Conservation (phyloP, 2,797 vertebrate species). For the Fistularia tabacaria region DNA sequence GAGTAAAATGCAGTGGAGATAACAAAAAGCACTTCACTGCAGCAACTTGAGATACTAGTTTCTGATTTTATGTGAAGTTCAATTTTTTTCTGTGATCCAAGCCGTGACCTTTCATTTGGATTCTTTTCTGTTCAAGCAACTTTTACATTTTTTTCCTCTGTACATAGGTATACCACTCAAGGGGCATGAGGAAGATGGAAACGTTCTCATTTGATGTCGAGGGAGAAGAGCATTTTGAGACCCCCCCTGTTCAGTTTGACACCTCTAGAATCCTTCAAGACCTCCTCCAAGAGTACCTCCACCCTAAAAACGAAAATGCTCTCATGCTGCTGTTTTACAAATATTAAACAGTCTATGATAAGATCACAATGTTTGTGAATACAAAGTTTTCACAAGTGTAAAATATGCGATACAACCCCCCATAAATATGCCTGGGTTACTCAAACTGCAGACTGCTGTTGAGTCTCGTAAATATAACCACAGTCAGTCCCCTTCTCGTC, state of each 20-base stretch:
- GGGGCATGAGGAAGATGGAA: too few relatives aligned
- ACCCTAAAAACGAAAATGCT: neutral
- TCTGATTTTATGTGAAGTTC: too few relatives aligned
- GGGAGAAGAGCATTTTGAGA: constrained; percentile 1
- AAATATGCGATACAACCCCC: constrained; percentile 21
- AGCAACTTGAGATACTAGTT: too few relatives aligned
- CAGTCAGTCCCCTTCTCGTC: constrained; percentile 36
- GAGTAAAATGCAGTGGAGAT: too few relatives aligned
- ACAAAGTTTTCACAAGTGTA: constrained; percentile 2
- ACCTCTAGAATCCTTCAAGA: neutral
- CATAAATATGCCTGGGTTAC: constrained; percentile 32
- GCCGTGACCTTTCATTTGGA: too few relatives aligned
- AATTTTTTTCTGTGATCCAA: too few relatives aligned
- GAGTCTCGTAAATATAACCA: constrained; percentile 39
- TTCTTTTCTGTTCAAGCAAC: too few relatives aligned
- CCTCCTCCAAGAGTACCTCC: neutral
- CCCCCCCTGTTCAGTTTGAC: constrained; percentile 1
- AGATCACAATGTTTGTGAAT: constrained; percentile 1
- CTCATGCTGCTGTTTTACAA: constrained; percentile 6
- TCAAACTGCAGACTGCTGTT: constrained; percentile 23
- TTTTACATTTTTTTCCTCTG: too few relatives aligned
- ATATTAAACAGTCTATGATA: constrained; percentile 9
- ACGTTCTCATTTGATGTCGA: too few relatives aligned
- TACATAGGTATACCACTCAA: too few relatives aligned
- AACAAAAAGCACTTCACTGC: too few relatives aligned